Evolutionary conservation across 2,797 vertebrate genomes (phyloP).

Genomic region (Graptemys geographica): DNA sequence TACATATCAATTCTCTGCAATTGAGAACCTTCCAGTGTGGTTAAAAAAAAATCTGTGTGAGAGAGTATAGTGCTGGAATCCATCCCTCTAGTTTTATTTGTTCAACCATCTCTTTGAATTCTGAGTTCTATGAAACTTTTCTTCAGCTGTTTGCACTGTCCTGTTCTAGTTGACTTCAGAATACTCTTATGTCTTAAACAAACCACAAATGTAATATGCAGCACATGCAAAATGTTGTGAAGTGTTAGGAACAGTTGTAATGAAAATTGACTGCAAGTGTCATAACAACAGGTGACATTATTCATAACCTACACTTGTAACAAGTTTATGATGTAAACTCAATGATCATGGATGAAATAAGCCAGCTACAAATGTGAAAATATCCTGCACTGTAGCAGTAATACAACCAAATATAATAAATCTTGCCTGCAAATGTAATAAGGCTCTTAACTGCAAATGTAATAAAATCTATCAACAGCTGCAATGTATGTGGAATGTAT

Average conservation of each 20-base stretch:
- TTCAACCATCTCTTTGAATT: background rate
- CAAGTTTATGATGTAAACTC: constrained; percentile 77
- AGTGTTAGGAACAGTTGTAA: constrained; percentile 75
- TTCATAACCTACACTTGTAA: constrained; percentile 74
- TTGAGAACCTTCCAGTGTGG: background rate
- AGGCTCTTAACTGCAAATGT: constrained; percentile 79
- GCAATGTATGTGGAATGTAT: constrained; percentile 82
- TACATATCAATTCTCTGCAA: background rate
- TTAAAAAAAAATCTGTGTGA: background rate
- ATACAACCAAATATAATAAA: constrained; percentile 83
- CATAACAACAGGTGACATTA: constrained; percentile 83
- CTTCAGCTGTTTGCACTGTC: constrained; percentile 53
- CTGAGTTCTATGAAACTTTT: constrained; percentile 45
- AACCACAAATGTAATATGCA: constrained; percentile 73
- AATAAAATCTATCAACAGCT: constrained; percentile 86
- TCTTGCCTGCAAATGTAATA: constrained; percentile 81
- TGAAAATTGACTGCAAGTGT: constrained; percentile 79
- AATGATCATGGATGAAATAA: constrained; percentile 76
- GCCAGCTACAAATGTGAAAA: constrained; percentile 82
- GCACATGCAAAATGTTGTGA: constrained; percentile 79
- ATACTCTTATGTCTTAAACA: constrained; percentile 67
- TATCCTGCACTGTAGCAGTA: constrained; percentile 78
- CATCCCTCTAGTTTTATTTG: background rate
- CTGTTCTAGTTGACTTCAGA: constrained; percentile 69
- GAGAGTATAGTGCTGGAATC: background rate